Conservation (phyloP, 2,888 invertebrate species). For the Dione vanillae region DNA sequence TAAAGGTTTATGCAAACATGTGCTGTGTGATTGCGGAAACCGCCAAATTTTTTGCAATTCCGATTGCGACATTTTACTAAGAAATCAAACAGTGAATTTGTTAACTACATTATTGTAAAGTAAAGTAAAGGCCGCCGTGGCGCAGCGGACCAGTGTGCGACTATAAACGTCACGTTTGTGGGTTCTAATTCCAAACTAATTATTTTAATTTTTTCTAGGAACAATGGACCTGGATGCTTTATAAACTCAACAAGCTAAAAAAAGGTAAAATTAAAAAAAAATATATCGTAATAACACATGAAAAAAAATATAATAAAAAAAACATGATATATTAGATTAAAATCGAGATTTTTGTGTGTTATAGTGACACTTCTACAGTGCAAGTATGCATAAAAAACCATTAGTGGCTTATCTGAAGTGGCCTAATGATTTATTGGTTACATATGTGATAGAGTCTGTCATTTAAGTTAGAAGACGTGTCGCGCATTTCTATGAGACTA, state of each 20-base stretch:
- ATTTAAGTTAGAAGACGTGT: constrained; percentile 24
- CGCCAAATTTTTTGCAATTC: constrained; percentile 24
- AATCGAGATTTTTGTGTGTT: constrained; percentile 27
- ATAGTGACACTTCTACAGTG: constrained; percentile 6
- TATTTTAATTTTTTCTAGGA: no score
- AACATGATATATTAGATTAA: constrained; percentile 18
- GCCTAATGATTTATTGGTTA: constrained; percentile 35
- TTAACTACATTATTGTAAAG: background rate
- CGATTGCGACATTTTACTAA: background rate
- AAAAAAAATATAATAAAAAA: background rate
- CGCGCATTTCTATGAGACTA: constrained; percentile 3
- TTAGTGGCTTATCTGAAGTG: constrained; percentile 38
- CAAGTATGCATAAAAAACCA: constrained; percentile 28
- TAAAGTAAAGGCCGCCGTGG: no score
- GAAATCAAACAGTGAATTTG: background rate
- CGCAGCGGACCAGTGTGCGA: background rate
- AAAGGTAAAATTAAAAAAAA: no score
- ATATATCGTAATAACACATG: no score
- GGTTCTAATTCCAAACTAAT: no score
- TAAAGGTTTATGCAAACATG: constrained; percentile 19
- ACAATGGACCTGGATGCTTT: no score
- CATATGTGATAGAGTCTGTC: constrained; percentile 38
- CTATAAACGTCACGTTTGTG: background rate
- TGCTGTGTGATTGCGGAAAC: constrained; percentile 18
- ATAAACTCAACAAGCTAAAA: no score